phyloP scores from a whole-genome alignment of 2,888 invertebrate species.

The Caenorhabditis doughertyi region DNA sequence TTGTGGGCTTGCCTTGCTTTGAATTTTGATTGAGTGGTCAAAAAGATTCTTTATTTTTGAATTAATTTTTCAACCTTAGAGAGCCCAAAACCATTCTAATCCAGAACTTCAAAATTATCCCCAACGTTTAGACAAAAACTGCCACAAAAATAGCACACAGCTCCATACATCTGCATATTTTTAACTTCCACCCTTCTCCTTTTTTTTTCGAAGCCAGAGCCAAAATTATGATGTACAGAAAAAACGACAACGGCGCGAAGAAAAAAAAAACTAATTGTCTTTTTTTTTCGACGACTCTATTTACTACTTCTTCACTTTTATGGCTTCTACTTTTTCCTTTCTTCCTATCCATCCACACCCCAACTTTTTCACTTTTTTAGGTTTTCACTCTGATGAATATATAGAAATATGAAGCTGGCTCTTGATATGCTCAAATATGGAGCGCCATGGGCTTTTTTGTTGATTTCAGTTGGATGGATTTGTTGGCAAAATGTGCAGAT shows the following conservation, averaged over 20 bases:
- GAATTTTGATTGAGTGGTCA: no score
- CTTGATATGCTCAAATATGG: conserved; percentile 29
- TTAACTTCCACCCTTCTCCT: not conserved
- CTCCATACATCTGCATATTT: conserved; percentile 15
- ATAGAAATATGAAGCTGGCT: conserved; percentile 9
- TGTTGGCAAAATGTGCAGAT: conserved; percentile 48
- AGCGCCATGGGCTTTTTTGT: conserved; percentile 42
- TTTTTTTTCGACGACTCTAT: conserved; percentile 21
- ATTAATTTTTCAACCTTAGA: no score
- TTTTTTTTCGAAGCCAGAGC: not conserved
- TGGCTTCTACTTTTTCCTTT: not conserved
- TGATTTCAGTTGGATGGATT: conserved; percentile 21
- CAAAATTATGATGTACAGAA: conserved; percentile 7
- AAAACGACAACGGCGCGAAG: conserved; percentile 13
- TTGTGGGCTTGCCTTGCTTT: no score
- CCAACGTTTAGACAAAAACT: no score
- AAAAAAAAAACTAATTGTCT: conserved; percentile 58
- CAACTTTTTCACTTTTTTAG: conserved; percentile 20
- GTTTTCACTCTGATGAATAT: conserved; percentile 17
- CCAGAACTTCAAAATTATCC: no score
- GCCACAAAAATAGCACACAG: no score
- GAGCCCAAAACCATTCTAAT: no score
- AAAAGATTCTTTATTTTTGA: no score
- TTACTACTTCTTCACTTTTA: conserved; percentile 42
- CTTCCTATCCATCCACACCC: no score